Evolutionary conservation across 2,113 vertebrate genomes (phyloP).

Genomic region (Anas platyrhynchos): DNA sequence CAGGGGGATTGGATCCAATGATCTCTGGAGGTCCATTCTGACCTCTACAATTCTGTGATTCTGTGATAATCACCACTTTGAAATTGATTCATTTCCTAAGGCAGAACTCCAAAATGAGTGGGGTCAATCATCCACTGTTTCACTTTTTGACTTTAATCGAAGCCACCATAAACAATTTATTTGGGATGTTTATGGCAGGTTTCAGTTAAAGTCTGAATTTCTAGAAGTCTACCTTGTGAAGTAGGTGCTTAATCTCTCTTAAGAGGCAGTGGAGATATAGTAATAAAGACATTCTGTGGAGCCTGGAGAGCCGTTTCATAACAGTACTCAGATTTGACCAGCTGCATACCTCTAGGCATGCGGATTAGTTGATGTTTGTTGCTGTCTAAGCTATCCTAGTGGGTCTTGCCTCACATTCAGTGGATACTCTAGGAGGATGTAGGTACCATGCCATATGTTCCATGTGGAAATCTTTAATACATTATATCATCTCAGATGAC

Average conservation of each 20-base stretch:
- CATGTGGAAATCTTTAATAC: background rate
- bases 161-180: slow-evolving; percentile 56
- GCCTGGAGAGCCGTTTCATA: background rate
- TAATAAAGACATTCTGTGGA: background rate
- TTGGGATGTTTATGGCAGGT: slow-evolving; percentile 15
- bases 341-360: background rate
- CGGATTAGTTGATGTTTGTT: background rate
- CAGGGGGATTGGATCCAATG: too few species aligned
- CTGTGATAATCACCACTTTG: background rate
- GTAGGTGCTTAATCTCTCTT: background rate
- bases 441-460: background rate
- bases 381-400: background rate
- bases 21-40: too few species aligned
- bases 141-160: slow-evolving; percentile 26
- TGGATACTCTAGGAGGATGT: background rate
- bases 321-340: background rate
- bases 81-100: slow-evolving; percentile 3
- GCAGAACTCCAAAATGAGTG: slow-evolving; percentile 34
- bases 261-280: background rate
- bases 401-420: background rate
- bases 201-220: slow-evolving; percentile 32
- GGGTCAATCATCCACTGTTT: slow-evolving; percentile 34
- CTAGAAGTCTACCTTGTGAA: background rate
- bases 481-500: background rate
- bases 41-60: too few species aligned